These are phyloP conservation scores for Pentamera pediparva DNA, from an alignment of 53 echinoderm and acorn worm genomes.

Conservation along the genomic window DNA sequence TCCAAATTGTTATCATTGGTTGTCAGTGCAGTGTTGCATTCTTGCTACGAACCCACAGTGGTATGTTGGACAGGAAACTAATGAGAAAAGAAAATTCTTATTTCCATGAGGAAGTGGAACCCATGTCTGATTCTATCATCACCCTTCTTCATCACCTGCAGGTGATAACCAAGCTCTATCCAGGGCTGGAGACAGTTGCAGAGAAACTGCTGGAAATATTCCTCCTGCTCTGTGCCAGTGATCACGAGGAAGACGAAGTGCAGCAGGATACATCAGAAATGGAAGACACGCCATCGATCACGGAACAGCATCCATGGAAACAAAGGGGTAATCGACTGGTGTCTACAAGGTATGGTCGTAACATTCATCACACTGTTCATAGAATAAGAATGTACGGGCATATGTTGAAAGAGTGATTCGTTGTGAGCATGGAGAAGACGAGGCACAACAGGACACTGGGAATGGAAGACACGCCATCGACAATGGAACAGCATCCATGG, in stretches of 20 bases:
- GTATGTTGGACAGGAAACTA: too few species aligned
- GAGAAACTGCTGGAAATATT: slow-evolving; percentile 82
- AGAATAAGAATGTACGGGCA: too few species aligned
- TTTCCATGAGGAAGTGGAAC: too few species aligned
- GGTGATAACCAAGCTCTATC: slow-evolving; percentile 72
- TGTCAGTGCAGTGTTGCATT: too few species aligned
- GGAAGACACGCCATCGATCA: not conserved
- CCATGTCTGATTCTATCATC: too few species aligned
- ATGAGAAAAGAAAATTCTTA: too few species aligned
- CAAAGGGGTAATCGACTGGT: slow-evolving; percentile 18
- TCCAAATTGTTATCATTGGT: too few species aligned
- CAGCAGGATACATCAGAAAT: not conserved
- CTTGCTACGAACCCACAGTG: too few species aligned
- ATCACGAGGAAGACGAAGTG: slow-evolving; percentile 46
- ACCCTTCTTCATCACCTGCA: slow-evolving; percentile 13
- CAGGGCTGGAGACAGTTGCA: slow-evolving; percentile 61
- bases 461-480: not conserved
- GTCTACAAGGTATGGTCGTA: not conserved
- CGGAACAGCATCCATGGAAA: not conserved
- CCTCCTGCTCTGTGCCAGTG: slow-evolving; percentile 67
- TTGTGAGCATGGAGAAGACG: slow-evolving; percentile 56
- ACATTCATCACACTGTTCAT: not conserved
- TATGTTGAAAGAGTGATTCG: too few species aligned
- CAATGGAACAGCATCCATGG: not conserved
- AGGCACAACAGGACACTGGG: not conserved